Evolutionary conservation across 1,140 invertebrate species (phyloP).

Genomic region (Cotesia typhae): DNA sequence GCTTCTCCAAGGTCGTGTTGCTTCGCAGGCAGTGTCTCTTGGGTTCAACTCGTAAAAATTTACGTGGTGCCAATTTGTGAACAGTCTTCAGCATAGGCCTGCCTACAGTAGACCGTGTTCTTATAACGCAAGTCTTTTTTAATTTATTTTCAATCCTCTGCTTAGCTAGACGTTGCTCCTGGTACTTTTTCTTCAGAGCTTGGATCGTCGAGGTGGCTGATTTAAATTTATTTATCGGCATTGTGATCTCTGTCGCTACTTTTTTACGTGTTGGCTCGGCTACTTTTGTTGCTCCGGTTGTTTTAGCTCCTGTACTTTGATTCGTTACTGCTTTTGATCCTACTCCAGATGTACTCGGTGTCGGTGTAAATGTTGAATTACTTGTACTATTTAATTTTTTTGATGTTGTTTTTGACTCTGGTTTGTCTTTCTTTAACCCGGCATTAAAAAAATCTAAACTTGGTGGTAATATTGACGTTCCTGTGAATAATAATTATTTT

Average conservation of each 20-base stretch:
- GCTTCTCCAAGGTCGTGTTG: conserved; percentile 38
- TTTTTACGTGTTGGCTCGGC: conserved; percentile 46
- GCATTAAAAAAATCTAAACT: conserved; percentile 79
- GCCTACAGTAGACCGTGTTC: conserved; percentile 57
- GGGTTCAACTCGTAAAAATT: conserved; percentile 51
- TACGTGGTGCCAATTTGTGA: conserved; percentile 47
- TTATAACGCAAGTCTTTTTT: conserved; percentile 56
- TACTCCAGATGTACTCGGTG: conserved; percentile 26
- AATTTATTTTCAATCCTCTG: conserved; percentile 60
- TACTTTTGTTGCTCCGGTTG: conserved; percentile 50
- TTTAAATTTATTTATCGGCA: conserved; percentile 52
- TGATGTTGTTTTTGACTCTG: conserved; percentile 46
- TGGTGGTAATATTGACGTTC: conserved; percentile 77
- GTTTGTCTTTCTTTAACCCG: conserved; percentile 58
- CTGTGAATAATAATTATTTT: conserved; percentile 54
- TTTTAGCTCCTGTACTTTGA: conserved; percentile 45
- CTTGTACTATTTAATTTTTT: conserved; percentile 38
- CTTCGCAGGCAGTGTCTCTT: conserved; percentile 59
- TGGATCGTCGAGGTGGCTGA: conserved; percentile 66
- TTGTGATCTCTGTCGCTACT: conserved; percentile 41
- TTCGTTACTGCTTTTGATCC: conserved; percentile 27
- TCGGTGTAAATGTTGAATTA: conserved; percentile 25
- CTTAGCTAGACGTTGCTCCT: conserved; percentile 72
- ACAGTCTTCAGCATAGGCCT: conserved; percentile 46
- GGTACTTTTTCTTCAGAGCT: conserved; percentile 73